Conservation (phyloP, 2,113 vertebrate species). For the Chlamydotis undulata region DNA sequence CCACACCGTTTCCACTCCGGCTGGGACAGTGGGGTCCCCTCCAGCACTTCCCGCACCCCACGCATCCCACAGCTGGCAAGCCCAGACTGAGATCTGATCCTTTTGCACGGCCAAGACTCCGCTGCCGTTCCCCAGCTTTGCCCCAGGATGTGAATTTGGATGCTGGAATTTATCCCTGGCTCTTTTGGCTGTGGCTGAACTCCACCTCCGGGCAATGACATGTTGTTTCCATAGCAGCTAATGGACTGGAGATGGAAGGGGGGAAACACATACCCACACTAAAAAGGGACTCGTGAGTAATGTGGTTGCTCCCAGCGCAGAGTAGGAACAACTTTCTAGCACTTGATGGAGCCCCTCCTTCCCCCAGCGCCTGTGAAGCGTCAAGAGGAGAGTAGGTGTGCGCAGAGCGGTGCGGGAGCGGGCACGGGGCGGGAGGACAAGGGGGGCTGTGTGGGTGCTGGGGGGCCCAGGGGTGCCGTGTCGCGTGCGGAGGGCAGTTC, state of each 20-base stretch:
- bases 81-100: background rate
- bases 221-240: constrained; percentile 72
- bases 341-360: background rate
- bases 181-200: constrained; percentile 50
- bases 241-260: constrained; percentile 60
- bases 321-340: constrained; percentile 45
- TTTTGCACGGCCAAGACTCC: background rate
- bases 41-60: background rate
- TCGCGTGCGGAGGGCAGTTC: background rate
- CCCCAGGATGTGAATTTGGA: constrained; percentile 35
- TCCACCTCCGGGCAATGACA: constrained; percentile 53
- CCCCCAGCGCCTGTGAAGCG: background rate
- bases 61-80: background rate
- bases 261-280: constrained; percentile 23
- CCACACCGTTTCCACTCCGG: fast-evolving
- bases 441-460: background rate
- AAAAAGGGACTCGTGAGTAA: constrained; percentile 61
- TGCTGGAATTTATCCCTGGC: constrained; percentile 18
- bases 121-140: background rate
- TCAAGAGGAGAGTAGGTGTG: background rate
- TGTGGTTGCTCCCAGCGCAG: constrained; percentile 10
- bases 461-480: background rate
- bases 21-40: background rate
- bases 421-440: fast-evolving
- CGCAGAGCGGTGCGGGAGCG: background rate